Evolutionary conservation across 2,888 invertebrate species (phyloP), one percentile per base, ranked within the genome.

Genomic region (Tetropium fuscum): DNA sequence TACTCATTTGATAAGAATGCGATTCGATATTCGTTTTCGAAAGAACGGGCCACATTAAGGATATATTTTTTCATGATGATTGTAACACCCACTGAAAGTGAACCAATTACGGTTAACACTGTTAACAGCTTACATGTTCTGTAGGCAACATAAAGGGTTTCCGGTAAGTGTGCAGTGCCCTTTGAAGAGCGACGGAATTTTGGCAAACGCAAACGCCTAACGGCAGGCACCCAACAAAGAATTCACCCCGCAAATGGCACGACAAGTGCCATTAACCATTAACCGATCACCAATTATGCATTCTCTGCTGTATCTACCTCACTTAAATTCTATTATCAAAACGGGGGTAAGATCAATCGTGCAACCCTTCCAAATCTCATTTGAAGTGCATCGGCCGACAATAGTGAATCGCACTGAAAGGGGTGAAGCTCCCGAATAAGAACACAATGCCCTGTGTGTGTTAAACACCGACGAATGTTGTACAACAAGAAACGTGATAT

Each of bases 381-480:
- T 60, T 53, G 45, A 58, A 57, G 55, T 36, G 55, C 47, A 51
- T 49, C 47, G 32, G 8, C 48, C 55, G 38, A 60, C 63, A 69
- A 60, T 60, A 36, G 53, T 54, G 59, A 54, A 59, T 62, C 51
- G 60, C 49, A 22, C 53, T 56, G 34, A 54, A 68, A 70, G 63
- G 66, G 67, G 68, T 69, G 62, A 67, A 61, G 49, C 49, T 44
- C 44, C 41, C 40, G 34, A 32, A 43, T 27, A 51, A 44, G 41
- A 40, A 51, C 27, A 71, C 66, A 71, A 71, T 47, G 51, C 22
- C 53, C 20, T 59, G 66, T 72, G 70, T 72, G 71, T 68, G 66
- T 63, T 69, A 72, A 69, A 70, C 65, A 68, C 69, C 71, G 70
- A 62, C 58, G 53, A 62, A 65, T 70, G 69, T 71, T 72, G 64